phyloP scores from a whole-genome alignment of 1,140 invertebrate genomes.

The Hylyphantes graminicola region DNA sequence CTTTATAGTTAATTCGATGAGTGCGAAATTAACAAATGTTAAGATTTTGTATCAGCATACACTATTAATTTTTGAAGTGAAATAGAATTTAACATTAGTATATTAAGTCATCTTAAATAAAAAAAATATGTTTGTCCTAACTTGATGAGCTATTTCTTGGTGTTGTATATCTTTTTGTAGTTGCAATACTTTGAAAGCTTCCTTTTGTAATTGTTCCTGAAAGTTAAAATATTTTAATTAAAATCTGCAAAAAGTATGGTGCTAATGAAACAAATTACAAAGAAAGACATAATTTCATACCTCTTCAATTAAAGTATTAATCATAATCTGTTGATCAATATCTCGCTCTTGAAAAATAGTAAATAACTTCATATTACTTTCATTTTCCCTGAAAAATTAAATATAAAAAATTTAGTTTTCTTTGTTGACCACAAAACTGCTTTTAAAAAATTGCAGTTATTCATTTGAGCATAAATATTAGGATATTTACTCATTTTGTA shows the following conservation, averaged over 20 bases:
- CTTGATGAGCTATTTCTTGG: conserved; percentile 51
- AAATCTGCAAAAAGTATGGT: neutral
- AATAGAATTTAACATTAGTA: neutral
- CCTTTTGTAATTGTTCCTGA: conserved; percentile 58
- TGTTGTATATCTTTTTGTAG: conserved; percentile 50
- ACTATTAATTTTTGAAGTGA: neutral
- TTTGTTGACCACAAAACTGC: no score
- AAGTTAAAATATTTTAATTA: conserved; percentile 10
- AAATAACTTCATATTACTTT: conserved; percentile 26
- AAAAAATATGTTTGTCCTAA: neutral
- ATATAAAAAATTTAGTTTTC: no score
- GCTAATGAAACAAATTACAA: neutral
- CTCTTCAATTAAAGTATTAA: conserved; percentile 44
- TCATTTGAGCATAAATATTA: neutral
- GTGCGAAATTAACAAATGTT: neutral
- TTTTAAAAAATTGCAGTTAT: neutral
- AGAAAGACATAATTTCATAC: conserved; percentile 5
- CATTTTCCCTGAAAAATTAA: conserved; percentile 47
- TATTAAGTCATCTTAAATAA: no score
- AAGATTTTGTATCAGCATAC: neutral
- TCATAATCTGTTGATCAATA: conserved; percentile 50
- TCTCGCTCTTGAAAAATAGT: conserved; percentile 52
- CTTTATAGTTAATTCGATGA: no score
- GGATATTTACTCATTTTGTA: conserved; percentile 48
- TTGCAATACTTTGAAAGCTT: conserved; percentile 56